A percentile compares a stretch with the other conserved stretches of the same genome.
phyloP scores from a whole-genome alignment of 2,797 vertebrate species.

The Ibycter americanus region DNA sequence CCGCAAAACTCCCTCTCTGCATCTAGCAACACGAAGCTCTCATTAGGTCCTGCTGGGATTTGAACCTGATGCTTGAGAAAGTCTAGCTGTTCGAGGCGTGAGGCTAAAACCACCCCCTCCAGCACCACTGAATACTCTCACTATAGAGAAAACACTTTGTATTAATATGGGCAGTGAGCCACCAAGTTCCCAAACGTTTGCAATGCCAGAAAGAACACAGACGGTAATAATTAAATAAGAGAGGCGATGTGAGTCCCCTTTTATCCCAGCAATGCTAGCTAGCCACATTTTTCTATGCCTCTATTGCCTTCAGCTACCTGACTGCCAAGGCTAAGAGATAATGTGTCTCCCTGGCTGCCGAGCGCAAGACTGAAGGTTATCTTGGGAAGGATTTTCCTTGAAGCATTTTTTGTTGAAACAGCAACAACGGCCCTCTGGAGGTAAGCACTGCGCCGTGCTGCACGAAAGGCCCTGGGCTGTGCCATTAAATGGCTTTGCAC shows the following conservation, averaged over 20 bases:
- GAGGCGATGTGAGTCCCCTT: background rate
- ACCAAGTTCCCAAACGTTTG: background rate
- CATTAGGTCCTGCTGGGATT: constrained; percentile 11
- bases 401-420: background rate
- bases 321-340: background rate
- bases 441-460: background rate
- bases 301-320: background rate
- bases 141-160: background rate
- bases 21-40: background rate
- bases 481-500: background rate
- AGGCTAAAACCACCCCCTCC: background rate
- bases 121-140: background rate
- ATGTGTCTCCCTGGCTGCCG: background rate
- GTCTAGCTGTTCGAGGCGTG: background rate
- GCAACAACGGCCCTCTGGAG: background rate
- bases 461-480: background rate
- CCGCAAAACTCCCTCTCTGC: background rate
- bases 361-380: background rate
- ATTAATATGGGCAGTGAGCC: background rate
- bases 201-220: constrained; percentile 12
- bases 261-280: background rate
- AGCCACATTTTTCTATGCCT: background rate
- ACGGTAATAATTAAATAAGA: background rate
- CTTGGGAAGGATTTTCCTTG: background rate
- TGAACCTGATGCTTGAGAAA: background rate